phyloP scores from a whole-genome alignment of 2,113 vertebrate species.

The Zosterops lateralis region DNA sequence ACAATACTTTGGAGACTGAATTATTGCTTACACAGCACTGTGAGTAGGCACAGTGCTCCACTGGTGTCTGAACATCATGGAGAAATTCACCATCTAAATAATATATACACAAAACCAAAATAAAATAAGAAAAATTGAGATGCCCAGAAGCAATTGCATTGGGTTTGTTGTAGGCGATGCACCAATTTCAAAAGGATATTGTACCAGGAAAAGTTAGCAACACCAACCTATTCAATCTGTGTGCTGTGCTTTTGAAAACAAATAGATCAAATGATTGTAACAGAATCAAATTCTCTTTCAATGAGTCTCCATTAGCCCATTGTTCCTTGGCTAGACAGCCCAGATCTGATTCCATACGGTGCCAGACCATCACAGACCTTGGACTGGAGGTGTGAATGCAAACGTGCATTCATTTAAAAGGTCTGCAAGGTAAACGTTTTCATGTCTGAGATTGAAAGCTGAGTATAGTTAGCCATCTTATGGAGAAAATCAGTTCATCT shows the following conservation, averaged over 20 bases:
- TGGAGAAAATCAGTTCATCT: neutral
- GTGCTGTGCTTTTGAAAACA: neutral
- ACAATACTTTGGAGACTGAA: neutral
- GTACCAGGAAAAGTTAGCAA: neutral
- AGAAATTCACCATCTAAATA: neutral
- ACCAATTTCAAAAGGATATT: neutral
- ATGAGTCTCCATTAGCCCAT: neutral
- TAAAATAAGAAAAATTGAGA: neutral
- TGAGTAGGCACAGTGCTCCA: neutral
- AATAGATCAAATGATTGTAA: constrained; percentile 36
- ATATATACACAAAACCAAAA: neutral
- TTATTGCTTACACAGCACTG: neutral
- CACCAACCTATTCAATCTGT: neutral
- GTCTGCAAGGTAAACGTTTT: constrained; percentile 15
- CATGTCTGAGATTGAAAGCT: neutral
- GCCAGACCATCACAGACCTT: neutral
- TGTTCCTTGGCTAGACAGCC: constrained; percentile 4
- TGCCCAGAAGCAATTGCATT: neutral
- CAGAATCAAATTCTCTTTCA: constrained; percentile 21
- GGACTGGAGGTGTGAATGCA: neutral
- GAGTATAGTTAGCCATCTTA: neutral
- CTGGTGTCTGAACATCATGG: neutral
- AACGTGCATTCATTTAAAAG: neutral
- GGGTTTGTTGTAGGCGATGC: neutral
- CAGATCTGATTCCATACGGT: constrained; percentile 10